Percentiles rank a stretch among this genome's conserved stretches.
Evolutionary conservation across 2,113 vertebrate species (phyloP).

Genomic region (Cebus imitator): DNA sequence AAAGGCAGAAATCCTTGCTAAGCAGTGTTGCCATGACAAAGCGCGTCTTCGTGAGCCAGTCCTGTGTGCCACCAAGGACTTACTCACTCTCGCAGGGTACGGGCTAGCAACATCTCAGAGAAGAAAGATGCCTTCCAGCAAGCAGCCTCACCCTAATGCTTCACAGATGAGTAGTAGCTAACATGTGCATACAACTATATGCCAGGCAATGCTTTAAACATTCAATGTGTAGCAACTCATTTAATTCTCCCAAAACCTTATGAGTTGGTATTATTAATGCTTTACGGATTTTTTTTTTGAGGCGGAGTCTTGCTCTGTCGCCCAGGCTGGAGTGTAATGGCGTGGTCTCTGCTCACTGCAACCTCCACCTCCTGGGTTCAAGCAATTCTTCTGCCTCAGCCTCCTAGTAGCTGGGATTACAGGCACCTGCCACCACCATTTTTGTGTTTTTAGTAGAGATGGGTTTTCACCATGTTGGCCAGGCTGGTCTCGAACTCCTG

Average conservation of each 20-base stretch:
- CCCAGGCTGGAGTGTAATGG: no score
- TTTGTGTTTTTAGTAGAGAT: no score
- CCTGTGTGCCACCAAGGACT: not conserved
- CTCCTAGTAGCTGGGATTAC: no score
- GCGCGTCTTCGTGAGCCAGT: not conserved
- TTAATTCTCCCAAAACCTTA: not conserved
- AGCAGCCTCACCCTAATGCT: not conserved
- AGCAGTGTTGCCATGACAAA: not conserved
- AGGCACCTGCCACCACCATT: no score
- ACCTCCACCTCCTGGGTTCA: no score
- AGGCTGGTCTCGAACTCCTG: no score
- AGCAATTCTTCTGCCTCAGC: no score
- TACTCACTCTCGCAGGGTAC: not conserved
- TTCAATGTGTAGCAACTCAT: not conserved
- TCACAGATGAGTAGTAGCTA: not conserved
- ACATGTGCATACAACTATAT: not conserved
- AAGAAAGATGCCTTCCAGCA: not conserved
- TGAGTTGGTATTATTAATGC: not conserved
- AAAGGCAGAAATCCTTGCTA: not conserved
- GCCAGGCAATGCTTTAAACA: not conserved
- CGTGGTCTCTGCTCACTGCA: no score
- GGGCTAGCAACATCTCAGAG: not conserved
- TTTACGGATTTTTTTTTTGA: not conserved
- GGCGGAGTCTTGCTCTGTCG: no score
- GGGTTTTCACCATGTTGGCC: no score